Percentiles rank a stretch among this genome's conserved stretches.
Evolutionary conservation across 2,113 vertebrate species (phyloP).

Genomic region (Corydoras maculifer): DNA sequence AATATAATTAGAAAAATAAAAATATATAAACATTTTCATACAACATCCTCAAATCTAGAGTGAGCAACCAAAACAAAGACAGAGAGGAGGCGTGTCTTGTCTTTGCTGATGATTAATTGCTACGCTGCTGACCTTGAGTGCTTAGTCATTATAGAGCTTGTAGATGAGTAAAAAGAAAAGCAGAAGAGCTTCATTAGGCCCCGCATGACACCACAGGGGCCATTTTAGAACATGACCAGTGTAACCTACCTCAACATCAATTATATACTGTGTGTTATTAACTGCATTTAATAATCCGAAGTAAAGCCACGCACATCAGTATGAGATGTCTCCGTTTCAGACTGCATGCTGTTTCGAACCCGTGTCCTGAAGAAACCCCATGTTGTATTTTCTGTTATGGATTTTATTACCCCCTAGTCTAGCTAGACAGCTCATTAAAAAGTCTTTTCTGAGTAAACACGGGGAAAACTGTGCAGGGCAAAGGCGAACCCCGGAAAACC

Average conservation of each 20-base stretch:
- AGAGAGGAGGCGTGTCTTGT: slow-evolving; percentile 1
- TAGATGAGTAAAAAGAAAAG: slow-evolving; percentile 21
- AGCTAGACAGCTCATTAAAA: too few species aligned
- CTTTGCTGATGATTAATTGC: slow-evolving; percentile 36
- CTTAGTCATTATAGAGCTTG: slow-evolving; percentile 34
- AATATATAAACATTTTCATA: too few species aligned
- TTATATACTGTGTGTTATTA: slow-evolving; percentile 6
- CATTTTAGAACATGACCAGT: slow-evolving; percentile 10
- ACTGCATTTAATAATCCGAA: slow-evolving; percentile 11
- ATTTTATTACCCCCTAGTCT: too few species aligned
- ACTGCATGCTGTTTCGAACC: background rate
- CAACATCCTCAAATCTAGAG: background rate
- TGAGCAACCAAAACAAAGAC: background rate
- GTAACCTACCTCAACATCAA: slow-evolving; percentile 7
- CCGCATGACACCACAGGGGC: slow-evolving; percentile 32
- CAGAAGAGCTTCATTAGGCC: slow-evolving; percentile 38
- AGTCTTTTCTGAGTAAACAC: too few species aligned
- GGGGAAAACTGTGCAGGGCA: too few species aligned
- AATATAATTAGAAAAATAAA: background rate
- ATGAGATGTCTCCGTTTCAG: background rate
- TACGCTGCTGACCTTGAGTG: slow-evolving; percentile 37
- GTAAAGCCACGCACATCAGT: background rate
- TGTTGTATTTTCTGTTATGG: background rate
- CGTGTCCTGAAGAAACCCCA: background rate
- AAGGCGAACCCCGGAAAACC: too few species aligned